A percentile compares a stretch with the other conserved stretches of the same genome.
Evolutionary conservation across 2,113 vertebrate species (phyloP).

Genomic region (Leucoraja erinaceus): DNA sequence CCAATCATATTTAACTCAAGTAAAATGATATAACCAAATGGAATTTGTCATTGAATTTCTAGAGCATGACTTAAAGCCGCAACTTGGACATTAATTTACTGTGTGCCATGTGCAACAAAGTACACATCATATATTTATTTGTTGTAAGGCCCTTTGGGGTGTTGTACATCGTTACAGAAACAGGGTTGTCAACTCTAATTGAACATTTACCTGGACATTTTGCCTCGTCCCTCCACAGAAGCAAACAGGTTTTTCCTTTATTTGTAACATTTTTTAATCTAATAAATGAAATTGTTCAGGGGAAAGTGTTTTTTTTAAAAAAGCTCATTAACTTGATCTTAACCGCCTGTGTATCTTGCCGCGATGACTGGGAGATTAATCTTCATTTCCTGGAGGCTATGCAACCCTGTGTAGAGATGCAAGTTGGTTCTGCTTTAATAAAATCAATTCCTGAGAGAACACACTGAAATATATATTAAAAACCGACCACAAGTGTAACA

Average conservation of each 20-base stretch:
- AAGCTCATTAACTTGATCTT: not conserved
- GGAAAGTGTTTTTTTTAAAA: not conserved
- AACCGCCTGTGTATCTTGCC: not conserved
- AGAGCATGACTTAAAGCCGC: not conserved
- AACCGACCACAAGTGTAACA: not conserved
- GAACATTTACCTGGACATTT: not conserved
- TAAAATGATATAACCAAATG: not conserved
- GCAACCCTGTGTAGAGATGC: not conserved
- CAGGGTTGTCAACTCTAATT: not conserved
- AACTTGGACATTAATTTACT: not conserved
- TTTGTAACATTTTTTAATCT: too few relatives aligned
- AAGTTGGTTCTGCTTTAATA: not conserved
- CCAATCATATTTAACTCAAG: too few relatives aligned
- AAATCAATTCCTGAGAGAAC: constrained; percentile 4
- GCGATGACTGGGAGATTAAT: not conserved
- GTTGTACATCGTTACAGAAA: not conserved
- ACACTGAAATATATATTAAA: not conserved
- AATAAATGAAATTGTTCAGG: not conserved
- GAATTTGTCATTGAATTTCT: not conserved
- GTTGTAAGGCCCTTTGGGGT: not conserved
- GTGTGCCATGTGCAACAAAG: not conserved
- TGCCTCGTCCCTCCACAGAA: not conserved
- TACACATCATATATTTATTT: not conserved
- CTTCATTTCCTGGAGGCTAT: not conserved
- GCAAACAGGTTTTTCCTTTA: not conserved